Base-by-base conservation (phyloP, 92 coral and sea anemone genomes). In the Meandrina meandrites region DNA sequence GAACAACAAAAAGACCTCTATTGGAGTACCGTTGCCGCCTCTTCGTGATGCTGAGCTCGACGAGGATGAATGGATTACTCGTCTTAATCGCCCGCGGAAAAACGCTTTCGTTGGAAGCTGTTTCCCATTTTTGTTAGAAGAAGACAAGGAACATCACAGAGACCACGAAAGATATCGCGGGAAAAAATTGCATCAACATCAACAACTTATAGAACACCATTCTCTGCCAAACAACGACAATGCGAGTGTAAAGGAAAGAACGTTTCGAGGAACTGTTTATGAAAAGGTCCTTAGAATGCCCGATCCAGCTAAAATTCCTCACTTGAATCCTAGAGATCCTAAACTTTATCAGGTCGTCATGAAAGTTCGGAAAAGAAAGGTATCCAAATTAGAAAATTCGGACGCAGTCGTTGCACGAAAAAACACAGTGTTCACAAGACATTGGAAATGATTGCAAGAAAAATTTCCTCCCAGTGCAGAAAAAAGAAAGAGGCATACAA, bases 101-200 rank as follows among this genome's bases (percentile, higher is more conserved):
- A 86, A 86, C 45, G 76, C 80, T 12, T 78, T 79, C 13, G 31
- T 19, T 0, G 69, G 85, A 69, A 92, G 95, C 56, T 92, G 95
- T 16, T 92, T 92, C 53, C 95, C 95, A 3, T 84, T 85, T 2
- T 73, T 92, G 66, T 68, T 92, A 30, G 89, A 30, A 8, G 88
- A 73, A 83, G 22, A 79, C 21, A 45, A 19, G 15, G 79, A 35
- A 85, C 8, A 2, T 36, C 10, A 62, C 12, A 78, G 42, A 31
- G 82, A 85, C 45, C 48, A 16, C 36, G 77, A 21, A 21, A 64
- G 31, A 57, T 15, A 36, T 12, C 34, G 32, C 35, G 24, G 18
- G 42, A 66, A 77, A 34, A 30, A 21, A 45, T 13, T 48, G 27
- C 31, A 34, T 28, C 47, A 57, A 22, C 27, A 24, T 21, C 75